Base-by-base conservation (phyloP, 2,113 vertebrate genomes). In the Erythrocercus mccallii region DNA sequence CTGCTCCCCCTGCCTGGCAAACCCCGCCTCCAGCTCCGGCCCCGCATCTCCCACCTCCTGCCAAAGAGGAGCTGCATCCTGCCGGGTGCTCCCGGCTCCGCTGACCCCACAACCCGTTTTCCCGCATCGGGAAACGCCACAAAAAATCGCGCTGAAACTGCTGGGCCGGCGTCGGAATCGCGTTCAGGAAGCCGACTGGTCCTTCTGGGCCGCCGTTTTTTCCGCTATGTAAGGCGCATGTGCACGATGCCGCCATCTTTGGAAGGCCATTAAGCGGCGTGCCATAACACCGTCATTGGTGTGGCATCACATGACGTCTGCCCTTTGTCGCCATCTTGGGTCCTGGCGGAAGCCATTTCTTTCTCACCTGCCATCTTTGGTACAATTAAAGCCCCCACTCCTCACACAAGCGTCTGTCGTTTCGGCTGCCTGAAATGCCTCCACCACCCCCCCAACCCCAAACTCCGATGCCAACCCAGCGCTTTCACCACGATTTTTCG, bases 241-340 rank as follows among this genome's bases (percentile, higher is more conserved):
- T 21, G 25, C 10, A 0, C 0, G 4, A 3, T 20, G 19, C 12
- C 12, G 8, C 20, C 37, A 44, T 16, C 5, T 50, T 50, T 20
- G 25, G 45, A 25, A 25, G 25, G 4, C 1, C 15, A 10, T 2
- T 1, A 4, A 6, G 6, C 0, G 1, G 2, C 1, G 5, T 2
- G 2, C 3, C 5, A 1, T 4, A 0, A 3, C 8, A 13, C 37
- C 47, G 17, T 83, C 10, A 31, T 51, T 44, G 2, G 56, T 25
- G 56, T 7, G 31, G 25, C 5, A 12, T 3, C 23, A 16, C 6
- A 6, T 25, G 3, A 51, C 25, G 9, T 6, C 11, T 2, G 3
- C 6, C 12, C 2, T 10, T 24, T 2, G 1, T 3, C 25, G 22
- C 68, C 38, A 61, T 31, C 8, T 31, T 37, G 12, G 11, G 2